Evolutionary conservation across 2,797 vertebrate species (phyloP).

Genomic region (Aulostomus chinensis): DNA sequence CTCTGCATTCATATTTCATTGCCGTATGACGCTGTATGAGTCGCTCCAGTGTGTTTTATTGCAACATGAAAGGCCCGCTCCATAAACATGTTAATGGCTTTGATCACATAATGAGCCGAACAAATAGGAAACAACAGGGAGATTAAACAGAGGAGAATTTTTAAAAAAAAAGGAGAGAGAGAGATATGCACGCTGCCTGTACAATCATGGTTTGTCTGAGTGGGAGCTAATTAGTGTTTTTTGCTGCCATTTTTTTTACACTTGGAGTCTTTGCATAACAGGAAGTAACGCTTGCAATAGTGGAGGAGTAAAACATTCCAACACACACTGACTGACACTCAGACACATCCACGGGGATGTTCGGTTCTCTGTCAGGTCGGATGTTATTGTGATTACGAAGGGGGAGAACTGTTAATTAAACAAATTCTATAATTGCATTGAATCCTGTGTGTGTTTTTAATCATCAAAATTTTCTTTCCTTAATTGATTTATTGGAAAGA

Average conservation of each 20-base stretch:
- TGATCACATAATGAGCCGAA: slow-evolving; percentile 75
- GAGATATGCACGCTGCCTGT: slow-evolving; percentile 32
- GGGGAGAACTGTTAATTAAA: slow-evolving; percentile 89
- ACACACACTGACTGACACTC: slow-evolving; percentile 14
- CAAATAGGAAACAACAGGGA: slow-evolving; percentile 73
- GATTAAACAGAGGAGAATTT: slow-evolving; percentile 61
- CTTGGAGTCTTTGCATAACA: slow-evolving; percentile 39
- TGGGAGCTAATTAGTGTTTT: slow-evolving; percentile 64
- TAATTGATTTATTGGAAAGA: slow-evolving; percentile 20
- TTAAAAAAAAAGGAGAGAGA: slow-evolving; percentile 23
- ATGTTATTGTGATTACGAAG: slow-evolving; percentile 89
- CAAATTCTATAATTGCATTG: slow-evolving; percentile 88
- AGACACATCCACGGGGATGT: slow-evolving; percentile 79
- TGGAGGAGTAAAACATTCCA: slow-evolving; percentile 77
- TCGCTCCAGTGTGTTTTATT: slow-evolving; percentile 61
- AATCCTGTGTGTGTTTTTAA: slow-evolving; percentile 23
- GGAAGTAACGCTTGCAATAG: slow-evolving; percentile 74
- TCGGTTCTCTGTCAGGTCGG: slow-evolving; percentile 6
- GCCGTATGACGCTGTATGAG: slow-evolving; percentile 48
- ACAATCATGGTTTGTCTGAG: slow-evolving; percentile 54
- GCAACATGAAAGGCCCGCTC: slow-evolving; percentile 67
- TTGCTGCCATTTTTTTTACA: slow-evolving; percentile 49
- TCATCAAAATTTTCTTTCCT: slow-evolving; percentile 44
- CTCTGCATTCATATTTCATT: slow-evolving; percentile 60
- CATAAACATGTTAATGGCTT: slow-evolving; percentile 75